phyloP scores from a whole-genome alignment of 2,113 vertebrate species.

The Dromiciops gliroides region DNA sequence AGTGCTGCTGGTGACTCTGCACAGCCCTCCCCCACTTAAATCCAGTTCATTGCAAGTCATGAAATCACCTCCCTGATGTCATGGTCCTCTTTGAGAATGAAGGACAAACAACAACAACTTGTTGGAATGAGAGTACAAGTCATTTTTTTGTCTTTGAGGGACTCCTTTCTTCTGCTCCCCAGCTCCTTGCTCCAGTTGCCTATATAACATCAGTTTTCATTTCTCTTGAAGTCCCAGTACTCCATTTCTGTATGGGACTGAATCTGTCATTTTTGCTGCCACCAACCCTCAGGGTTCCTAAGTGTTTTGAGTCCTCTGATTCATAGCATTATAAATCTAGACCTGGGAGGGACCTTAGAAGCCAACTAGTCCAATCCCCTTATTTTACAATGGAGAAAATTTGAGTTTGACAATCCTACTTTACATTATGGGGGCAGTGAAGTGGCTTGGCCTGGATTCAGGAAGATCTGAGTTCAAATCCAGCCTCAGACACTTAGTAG shows the following conservation, averaged over 20 bases:
- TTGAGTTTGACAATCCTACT: background rate
- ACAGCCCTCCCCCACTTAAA: no score
- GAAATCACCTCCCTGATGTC: no score
- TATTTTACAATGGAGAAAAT: background rate
- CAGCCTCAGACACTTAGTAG: background rate
- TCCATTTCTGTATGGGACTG: background rate
- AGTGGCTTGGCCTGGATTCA: no score
- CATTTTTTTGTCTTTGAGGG: background rate
- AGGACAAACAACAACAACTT: no score
- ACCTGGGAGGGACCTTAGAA: background rate
- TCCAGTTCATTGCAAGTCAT: no score
- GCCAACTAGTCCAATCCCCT: background rate
- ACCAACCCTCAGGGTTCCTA: background rate
- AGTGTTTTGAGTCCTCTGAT: background rate
- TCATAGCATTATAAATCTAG: background rate
- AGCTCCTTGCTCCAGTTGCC: background rate
- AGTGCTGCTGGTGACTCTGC: no score
- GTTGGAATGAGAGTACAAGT: background rate
- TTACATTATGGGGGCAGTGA: background rate
- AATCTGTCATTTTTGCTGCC: background rate
- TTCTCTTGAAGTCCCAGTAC: background rate
- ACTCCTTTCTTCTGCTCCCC: background rate
- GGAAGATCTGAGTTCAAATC: background rate
- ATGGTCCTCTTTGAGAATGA: no score
- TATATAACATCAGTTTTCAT: background rate